A percentile compares a stretch with the other conserved stretches of the same genome.
These are phyloP conservation scores for Peromyscus eremicus DNA, from an alignment of 2,797 vertebrate genomes.

Conservation along the genomic window DNA sequence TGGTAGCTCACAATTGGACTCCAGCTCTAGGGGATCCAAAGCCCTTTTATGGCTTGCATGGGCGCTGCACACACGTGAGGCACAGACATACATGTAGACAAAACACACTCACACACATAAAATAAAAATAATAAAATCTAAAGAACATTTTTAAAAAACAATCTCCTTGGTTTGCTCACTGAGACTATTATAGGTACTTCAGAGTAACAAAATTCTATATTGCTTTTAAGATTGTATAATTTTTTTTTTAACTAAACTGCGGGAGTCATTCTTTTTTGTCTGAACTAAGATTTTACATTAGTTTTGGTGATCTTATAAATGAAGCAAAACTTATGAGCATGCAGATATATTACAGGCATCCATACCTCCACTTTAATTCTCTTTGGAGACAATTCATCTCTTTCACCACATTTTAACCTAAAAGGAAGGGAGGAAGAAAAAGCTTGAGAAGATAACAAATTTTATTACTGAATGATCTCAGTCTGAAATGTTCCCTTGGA, in stretches of 20 bases:
- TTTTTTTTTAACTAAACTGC: constrained; percentile 51
- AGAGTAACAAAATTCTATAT: constrained; percentile 49
- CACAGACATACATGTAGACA: neutral
- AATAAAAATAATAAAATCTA: neutral
- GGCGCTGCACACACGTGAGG: neutral
- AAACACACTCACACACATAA: neutral
- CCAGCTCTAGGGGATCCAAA: neutral
- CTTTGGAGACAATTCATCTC: constrained; percentile 97
- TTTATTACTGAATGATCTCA: constrained; percentile 57
- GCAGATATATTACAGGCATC: constrained; percentile 31
- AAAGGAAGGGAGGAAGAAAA: constrained; percentile 76
- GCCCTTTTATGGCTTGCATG: neutral
- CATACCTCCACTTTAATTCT: constrained; percentile 98
- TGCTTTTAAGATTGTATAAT: constrained; percentile 42
- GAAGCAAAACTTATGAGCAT: constrained; percentile 1
- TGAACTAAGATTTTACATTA: constrained; percentile 21
- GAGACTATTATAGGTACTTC: neutral
- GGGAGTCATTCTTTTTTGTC: neutral
- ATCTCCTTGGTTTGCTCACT: constrained; percentile 10
- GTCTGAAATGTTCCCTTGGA: constrained; percentile 23
- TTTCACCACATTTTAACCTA: constrained; percentile 97
- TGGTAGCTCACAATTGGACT: neutral
- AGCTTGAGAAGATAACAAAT: constrained; percentile 44
- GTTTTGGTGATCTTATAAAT: constrained; percentile 14
- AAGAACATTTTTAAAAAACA: neutral